phyloP scores from a whole-genome alignment of 2,888 invertebrate species.

The Apotomis betuletana region DNA sequence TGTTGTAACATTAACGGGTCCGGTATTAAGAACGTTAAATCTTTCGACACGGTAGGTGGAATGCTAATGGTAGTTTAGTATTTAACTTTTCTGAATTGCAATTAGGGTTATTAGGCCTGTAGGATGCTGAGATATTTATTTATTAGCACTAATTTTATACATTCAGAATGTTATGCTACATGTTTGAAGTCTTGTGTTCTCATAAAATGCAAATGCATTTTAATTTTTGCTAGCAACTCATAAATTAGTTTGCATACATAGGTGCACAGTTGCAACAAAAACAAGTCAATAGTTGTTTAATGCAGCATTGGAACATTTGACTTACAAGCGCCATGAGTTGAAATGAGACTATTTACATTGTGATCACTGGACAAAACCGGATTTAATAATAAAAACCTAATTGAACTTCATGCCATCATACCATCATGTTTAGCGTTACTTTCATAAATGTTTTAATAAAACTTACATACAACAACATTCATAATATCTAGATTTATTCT shows the following conservation, averaged over 20 bases:
- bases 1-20: constrained; percentile 1
- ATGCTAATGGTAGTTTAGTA: background rate
- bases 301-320: constrained; percentile 7
- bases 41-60: background rate
- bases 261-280: background rate
- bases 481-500: background rate
- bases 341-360: constrained; percentile 44
- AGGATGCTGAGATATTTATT: background rate
- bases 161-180: background rate
- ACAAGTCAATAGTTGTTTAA: background rate
- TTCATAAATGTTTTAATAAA: background rate
- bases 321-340: constrained; percentile 34
- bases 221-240: background rate
- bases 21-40: background rate
- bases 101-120: background rate
- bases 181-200: background rate
- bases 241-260: background rate
- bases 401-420: constrained; percentile 51
- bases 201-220: background rate
- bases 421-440: constrained; percentile 28
- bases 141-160: background rate
- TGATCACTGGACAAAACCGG: constrained; percentile 48
- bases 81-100: background rate
- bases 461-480: too few relatives aligned
- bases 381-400: constrained; percentile 52